A percentile compares a stretch with the other conserved stretches of the same genome.
These are phyloP conservation scores for Porites lobata DNA, from an alignment of 92 coral and sea anemone species.

Conservation along the genomic window DNA sequence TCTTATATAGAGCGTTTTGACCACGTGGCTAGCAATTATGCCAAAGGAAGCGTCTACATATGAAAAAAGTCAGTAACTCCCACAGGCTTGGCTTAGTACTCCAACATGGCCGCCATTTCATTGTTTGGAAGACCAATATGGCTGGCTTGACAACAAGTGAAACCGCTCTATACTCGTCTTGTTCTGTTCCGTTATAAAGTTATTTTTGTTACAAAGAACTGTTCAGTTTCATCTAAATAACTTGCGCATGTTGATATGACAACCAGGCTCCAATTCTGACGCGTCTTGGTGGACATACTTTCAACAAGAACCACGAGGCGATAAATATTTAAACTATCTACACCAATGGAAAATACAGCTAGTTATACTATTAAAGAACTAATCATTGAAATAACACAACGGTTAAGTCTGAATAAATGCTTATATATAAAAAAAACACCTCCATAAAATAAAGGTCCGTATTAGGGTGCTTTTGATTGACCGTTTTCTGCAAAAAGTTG, in stretches of 20 bases:
- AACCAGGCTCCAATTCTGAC: not conserved
- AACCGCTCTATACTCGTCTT: not conserved
- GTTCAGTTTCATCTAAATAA: not conserved
- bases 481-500: too few species aligned
- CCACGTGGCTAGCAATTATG: too few species aligned
- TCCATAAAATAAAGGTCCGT: too few species aligned
- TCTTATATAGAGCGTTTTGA: too few species aligned
- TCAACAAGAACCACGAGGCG: not conserved
- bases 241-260: not conserved
- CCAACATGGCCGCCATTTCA: too few species aligned
- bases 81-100: too few species aligned
- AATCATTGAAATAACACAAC: not conserved
- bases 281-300: too few species aligned
- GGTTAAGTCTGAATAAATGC: not conserved
- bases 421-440: too few species aligned
- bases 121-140: too few species aligned
- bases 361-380: not conserved
- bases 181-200: not conserved
- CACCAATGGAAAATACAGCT: not conserved
- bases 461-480: too few species aligned
- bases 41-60: too few species aligned
- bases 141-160: not conserved
- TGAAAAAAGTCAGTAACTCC: too few species aligned
- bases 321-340: constrained; percentile 29
- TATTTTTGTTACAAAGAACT: not conserved